Base-by-base conservation (phyloP, 2,797 vertebrate genomes). In the Peromyscus nudipes region DNA sequence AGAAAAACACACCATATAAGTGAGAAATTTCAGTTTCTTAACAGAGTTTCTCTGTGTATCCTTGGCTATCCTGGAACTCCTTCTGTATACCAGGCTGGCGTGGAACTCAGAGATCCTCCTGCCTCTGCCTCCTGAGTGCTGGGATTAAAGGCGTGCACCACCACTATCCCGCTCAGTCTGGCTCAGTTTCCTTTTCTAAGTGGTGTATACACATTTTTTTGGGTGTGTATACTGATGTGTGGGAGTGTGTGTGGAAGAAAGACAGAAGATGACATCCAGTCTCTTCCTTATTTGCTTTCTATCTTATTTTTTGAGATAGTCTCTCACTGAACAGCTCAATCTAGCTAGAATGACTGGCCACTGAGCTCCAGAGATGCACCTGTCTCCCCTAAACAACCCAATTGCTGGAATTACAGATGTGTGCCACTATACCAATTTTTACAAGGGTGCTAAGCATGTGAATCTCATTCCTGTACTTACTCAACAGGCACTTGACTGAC, bases 1-100 rank as follows among this genome's bases (percentile, higher is more conserved):
- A 57, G 55, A 81, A 60, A 46, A 60, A 94, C 95, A 80, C 46
- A 88, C 43, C 69, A 87, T 37, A 96, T 55, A 95, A 94, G 89
- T 6, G 6, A 80, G n/a, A 89, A 85, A 75, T 91, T 79, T 79
- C 55, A 86, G 25, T 80, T 34, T 80, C 34, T 55, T 91, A 57
- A 57, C 55, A 57, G 55, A 17, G 55, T 57, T 57, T 57, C 55
- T 57, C 55, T 57, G 52, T 57, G 55, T 57, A 57, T 17, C 55
- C 16, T 19, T 17, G 55, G 55, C 55, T 1, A 17, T 57, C 55
- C 55, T 57, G 17, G 55, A 57, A 57, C 55, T 57, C 55, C 55
- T 19, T 57, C 55, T 57, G 55, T 57, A 57, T 17, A 57, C 55
- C 55, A 55, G 16, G 55, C 55, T 57, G 55, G 16, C 55, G 4